Conservation (phyloP, 2,113 vertebrate genomes). For the Actenoides lindsayi region DNA sequence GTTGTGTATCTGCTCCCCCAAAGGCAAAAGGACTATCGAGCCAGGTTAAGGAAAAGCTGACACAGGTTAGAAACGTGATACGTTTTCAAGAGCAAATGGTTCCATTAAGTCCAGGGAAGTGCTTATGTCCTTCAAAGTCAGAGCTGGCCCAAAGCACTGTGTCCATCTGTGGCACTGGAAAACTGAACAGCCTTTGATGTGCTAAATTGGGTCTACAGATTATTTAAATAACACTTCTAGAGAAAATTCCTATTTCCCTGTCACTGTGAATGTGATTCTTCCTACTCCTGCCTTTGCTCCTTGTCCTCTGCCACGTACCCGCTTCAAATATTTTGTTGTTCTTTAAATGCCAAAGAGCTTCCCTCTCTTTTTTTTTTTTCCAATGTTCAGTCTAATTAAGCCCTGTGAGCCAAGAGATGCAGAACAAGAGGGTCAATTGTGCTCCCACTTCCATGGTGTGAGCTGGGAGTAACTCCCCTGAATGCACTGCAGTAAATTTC, state of each 20-base stretch:
- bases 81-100: background rate
- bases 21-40: background rate
- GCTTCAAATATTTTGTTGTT: background rate
- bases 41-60: background rate
- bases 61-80: background rate
- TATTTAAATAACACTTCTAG: background rate
- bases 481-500: slow-evolving; percentile 10
- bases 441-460: background rate
- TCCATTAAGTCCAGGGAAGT: background rate
- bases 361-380: background rate
- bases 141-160: background rate
- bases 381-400: background rate
- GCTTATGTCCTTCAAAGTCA: background rate
- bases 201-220: background rate
- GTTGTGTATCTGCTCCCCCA: background rate
- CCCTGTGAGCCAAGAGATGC: background rate
- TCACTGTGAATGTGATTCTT: background rate
- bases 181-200: background rate
- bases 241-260: background rate
- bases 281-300: background rate
- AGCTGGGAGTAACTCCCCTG: background rate
- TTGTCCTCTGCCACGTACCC: background rate
- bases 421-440: slow-evolving; percentile 38
- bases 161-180: background rate
- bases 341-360: background rate